Conservation (phyloP, 2,888 invertebrate genomes). For the Plebejus argus region DNA sequence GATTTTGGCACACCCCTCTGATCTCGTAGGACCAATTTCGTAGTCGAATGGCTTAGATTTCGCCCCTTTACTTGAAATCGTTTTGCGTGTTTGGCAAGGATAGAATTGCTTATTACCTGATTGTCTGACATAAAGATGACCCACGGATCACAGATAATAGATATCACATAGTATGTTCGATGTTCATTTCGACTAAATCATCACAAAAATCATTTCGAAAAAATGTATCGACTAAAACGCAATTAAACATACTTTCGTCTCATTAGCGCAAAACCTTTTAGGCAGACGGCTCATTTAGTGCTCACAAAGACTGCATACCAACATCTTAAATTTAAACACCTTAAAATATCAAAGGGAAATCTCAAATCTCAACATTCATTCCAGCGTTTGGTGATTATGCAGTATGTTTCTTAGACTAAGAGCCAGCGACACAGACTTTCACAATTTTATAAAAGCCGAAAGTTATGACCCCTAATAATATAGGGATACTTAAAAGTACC, state of each 20-base stretch:
- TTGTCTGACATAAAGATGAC: background rate
- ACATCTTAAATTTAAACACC: conserved; percentile 9
- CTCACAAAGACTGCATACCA: background rate
- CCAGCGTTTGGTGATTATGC: background rate
- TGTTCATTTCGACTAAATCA: background rate
- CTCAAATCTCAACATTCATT: background rate
- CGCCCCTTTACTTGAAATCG: too few species aligned
- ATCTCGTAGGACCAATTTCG: background rate
- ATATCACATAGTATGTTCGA: too few species aligned
- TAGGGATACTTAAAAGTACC: too few species aligned
- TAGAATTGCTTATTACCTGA: too few species aligned
- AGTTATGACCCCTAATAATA: too few species aligned
- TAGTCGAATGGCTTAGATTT: background rate
- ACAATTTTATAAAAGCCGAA: too few species aligned
- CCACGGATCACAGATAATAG: too few species aligned
- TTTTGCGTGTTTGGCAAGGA: too few species aligned
- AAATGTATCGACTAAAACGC: too few species aligned
- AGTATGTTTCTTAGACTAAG: background rate
- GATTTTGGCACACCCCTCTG: too few species aligned
- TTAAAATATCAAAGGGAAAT: background rate
- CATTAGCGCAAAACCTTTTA: background rate
- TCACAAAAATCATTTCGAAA: too few species aligned
- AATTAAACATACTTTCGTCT: background rate
- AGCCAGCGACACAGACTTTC: background rate
- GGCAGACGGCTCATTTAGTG: background rate